These are phyloP conservation scores for Tragopan temminckii DNA, from an alignment of 2,797 vertebrate species.

Conservation along the genomic window DNA sequence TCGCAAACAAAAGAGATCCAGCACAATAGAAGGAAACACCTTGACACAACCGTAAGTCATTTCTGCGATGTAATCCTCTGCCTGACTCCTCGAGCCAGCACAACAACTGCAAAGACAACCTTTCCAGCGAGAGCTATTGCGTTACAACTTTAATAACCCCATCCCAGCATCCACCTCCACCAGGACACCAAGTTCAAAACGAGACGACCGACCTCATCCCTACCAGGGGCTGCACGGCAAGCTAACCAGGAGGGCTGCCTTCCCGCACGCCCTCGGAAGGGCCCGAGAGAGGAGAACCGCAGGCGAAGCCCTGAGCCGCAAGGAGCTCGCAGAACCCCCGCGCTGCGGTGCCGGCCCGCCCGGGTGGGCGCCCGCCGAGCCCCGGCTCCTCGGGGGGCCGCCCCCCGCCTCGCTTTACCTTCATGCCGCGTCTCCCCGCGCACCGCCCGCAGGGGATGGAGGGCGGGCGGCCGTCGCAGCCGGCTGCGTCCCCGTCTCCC, in stretches of 20 bases:
- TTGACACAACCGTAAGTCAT: background rate
- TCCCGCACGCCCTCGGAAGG: background rate
- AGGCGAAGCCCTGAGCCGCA: background rate
- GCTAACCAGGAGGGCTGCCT: background rate
- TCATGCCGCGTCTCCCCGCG: constrained; percentile 57
- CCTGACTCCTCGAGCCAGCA: background rate
- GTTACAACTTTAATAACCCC: background rate
- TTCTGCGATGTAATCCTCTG: background rate
- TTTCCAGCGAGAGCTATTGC: rapidly evolving
- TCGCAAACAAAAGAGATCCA: background rate
- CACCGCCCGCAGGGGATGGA: constrained; percentile 16
- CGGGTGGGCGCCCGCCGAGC: background rate
- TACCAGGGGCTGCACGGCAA: rapidly evolving
- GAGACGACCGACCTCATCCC: background rate
- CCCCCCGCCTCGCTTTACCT: constrained; percentile 35
- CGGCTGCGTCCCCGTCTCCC: background rate
- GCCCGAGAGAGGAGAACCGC: background rate
- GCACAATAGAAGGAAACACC: rapidly evolving
- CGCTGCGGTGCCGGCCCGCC: background rate
- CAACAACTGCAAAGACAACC: background rate
- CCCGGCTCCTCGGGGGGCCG: background rate
- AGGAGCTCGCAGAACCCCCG: rapidly evolving
- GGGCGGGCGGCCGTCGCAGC: background rate
- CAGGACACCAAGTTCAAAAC: background rate
- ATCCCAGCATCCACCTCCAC: background rate